phyloP scores from a whole-genome alignment of 2,888 invertebrate species.

The Beris morrisii region DNA sequence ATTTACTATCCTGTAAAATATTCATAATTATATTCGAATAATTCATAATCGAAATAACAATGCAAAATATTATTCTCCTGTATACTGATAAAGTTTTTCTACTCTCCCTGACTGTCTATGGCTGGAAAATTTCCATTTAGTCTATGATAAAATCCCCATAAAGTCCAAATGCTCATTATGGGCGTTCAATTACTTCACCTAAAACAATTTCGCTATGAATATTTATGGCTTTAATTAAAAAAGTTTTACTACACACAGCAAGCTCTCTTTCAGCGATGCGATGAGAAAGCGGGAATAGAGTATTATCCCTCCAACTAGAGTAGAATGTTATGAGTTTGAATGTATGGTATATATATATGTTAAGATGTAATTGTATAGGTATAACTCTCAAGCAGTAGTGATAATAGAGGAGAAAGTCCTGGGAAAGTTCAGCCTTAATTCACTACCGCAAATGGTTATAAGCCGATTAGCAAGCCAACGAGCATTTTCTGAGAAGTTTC shows the following conservation, averaged over 20 bases:
- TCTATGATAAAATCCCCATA: conserved; percentile 5
- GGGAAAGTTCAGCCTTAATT: conserved; percentile 26
- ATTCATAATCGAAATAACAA: too few species aligned
- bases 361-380: too few species aligned
- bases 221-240: conserved; percentile 30
- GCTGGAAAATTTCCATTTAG: conserved; percentile 14
- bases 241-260: conserved; percentile 15
- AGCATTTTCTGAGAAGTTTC: conserved; percentile 24
- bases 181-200: conserved; percentile 27
- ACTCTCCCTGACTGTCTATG: too few species aligned
- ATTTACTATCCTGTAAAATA: too few species aligned
- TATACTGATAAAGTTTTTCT: too few species aligned
- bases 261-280: too few species aligned
- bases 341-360: too few species aligned
- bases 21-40: too few species aligned
- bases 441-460: conserved; percentile 27
- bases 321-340: too few species aligned
- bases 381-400: background rate
- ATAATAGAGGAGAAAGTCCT: conserved; percentile 9
- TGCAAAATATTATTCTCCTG: too few species aligned
- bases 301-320: too few species aligned
- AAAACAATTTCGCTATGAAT: conserved; percentile 31
- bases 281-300: too few species aligned
- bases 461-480: conserved; percentile 31
- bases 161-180: conserved; percentile 31